Evolutionary conservation across 2,888 invertebrate species (phyloP).

Genomic region (Pyrochroa serraticornis): DNA sequence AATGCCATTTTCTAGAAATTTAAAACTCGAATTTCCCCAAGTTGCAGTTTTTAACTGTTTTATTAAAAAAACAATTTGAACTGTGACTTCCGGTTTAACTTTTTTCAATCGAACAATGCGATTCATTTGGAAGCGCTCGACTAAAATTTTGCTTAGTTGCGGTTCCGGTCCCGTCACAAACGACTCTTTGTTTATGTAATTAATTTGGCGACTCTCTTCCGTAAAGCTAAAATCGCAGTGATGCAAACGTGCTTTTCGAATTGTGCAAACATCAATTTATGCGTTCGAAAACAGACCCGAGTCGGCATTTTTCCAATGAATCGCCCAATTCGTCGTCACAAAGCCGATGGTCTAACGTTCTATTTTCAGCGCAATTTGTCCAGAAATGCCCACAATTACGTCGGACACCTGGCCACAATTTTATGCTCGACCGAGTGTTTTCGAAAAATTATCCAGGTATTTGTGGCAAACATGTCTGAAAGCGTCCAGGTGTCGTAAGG

Average conservation of each 20-base stretch:
- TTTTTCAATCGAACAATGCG: too few relatives aligned
- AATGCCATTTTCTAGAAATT: too few relatives aligned
- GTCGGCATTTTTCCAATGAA: conserved; percentile 12
- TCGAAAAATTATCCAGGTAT: conserved; percentile 24
- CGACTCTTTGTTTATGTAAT: too few relatives aligned
- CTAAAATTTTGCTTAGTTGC: too few relatives aligned
- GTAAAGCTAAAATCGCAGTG: neutral
- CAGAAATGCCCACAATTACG: conserved; percentile 51
- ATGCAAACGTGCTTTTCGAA: neutral
- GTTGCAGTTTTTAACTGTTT: too few relatives aligned
- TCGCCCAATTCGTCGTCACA: conserved; percentile 15
- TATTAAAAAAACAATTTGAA: too few relatives aligned
- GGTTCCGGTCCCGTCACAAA: too few relatives aligned
- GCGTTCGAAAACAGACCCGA: too few relatives aligned
- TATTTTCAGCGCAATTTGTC: conserved; percentile 53
- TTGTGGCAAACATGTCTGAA: conserved; percentile 28
- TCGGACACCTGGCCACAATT: conserved; percentile 47
- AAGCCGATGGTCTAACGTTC: conserved; percentile 4
- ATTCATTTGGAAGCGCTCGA: too few relatives aligned
- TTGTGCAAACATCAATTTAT: neutral
- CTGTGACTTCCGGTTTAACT: too few relatives aligned
- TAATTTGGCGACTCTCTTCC: too few relatives aligned
- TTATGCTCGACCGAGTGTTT: conserved; percentile 38
- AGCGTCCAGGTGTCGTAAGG: conserved; percentile 26
- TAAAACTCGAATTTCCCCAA: too few relatives aligned